Evolutionary conservation across 2,113 vertebrate species (phyloP), one percentile per base, ranked within the genome.

Genomic region (Nannobrachium achirus): DNA sequence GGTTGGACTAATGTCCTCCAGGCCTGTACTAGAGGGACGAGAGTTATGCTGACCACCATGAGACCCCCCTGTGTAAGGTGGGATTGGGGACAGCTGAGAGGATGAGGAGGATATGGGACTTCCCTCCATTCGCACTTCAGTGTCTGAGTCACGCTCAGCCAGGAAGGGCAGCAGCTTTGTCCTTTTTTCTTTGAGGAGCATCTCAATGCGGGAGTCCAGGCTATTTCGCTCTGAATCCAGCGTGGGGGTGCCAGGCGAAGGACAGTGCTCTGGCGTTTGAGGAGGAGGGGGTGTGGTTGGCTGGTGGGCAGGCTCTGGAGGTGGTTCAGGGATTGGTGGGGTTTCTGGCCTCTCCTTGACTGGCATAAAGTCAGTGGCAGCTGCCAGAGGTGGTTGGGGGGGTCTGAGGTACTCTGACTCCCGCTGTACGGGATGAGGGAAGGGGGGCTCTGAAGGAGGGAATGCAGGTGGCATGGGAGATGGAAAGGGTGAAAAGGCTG

Each of bases 31-130:
- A 50, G 93, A 93, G 49, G 95, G 96, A 8, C 94, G 94, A 0
- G 95, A 96, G 59, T 90, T 90, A 0, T 83, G 93, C 78, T 91
- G 94, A 42, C 92, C 91, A 57, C 92, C 94, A 0, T 94, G 94
- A 48, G 94, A 93, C 79, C 90, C 89, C 0, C 92, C 69, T 39
- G 89, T 80, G 10, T 90, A 96, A 6, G 94, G 89, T 1, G 94
- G 92, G 38, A 98, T 93, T 0, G 98, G 97, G 60, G 97, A 98
- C 0, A 99, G 93, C 86, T 99, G 98, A 19, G 97, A 99, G 66
- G 97, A 98, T 0, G 97, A 97, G 3, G 97, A 99, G 55, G 98
- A 99, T 79, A 98, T 97, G 0, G 97, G 97, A 79, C 98, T 99
- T 40, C 96, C 96, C 85, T 98, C 96, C 98, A 98, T 97, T 79